These are phyloP conservation scores for Lasioglossum vierecki DNA, from an alignment of 2,888 invertebrate genomes.

Conservation along the genomic window DNA sequence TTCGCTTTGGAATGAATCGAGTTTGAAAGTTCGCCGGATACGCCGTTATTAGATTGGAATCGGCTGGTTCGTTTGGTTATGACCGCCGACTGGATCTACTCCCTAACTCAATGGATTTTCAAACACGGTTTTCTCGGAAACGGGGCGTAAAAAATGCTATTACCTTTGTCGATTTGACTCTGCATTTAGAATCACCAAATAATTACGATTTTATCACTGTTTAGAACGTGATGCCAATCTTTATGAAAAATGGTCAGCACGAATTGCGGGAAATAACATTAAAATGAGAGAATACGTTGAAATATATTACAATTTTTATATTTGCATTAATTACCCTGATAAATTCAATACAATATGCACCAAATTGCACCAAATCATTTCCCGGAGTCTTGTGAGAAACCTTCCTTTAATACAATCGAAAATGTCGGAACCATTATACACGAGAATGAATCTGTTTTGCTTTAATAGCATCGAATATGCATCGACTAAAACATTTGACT, in stretches of 20 bases:
- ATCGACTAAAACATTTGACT: not conserved
- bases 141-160: not conserved
- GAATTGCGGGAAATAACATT: no score
- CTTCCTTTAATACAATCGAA: not conserved
- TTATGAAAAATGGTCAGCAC: no score
- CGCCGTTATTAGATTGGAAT: not conserved
- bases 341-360: no score
- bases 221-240: no score
- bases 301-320: no score
- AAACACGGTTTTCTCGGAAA: not conserved
- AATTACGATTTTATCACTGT: no score
- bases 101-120: not conserved
- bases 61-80: not conserved
- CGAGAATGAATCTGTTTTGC: not conserved
- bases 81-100: not conserved
- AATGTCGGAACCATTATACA: not conserved
- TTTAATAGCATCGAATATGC: not conserved
- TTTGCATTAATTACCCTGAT: no score
- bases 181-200: not conserved
- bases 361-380: no score
- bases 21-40: not conserved
- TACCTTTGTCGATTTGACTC: not conserved
- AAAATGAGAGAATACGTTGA: no score
- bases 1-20: not conserved
- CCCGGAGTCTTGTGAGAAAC: not conserved